Base-by-base conservation (phyloP, 2,113 vertebrate species). In the Chaetodon trifascialis region DNA sequence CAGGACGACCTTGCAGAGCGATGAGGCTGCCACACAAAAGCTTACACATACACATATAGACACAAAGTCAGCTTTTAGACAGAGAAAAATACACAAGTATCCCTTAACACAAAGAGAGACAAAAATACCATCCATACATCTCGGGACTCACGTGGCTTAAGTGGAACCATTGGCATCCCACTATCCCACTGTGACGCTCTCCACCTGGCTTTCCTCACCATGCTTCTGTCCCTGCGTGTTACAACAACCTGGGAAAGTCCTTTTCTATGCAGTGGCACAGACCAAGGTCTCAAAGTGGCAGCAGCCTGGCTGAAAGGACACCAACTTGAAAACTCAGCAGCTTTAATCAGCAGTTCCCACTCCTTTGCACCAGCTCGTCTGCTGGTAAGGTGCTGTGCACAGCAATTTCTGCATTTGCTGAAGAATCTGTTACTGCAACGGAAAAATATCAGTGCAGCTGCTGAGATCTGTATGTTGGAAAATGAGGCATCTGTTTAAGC, bases 141-240 rank as follows among this genome's bases (percentile, higher is more conserved):
- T 64, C 56, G 72, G 49, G 73, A 94, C 91, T 93, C 89, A 93
- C 89, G 62, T 85, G 73, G 21, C 34, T 88, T 91, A 3, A 94
- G 92, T 1, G 74, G 92, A 59, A 94, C 92, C 88, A 95, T 89
- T 36, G 79, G 90, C 71, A 95, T 89, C 63, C 81, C 86, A 54
- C 80, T 86, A 30, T 91, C 88, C 86, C 75, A 91, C 19, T 82
- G 80, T 58, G 85, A 34, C 62, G 73, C 46, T 5, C 58, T 84
- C 76, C 75, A 93, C 86, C 46, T 91, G 49, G 46, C 59, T 88
- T 79, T 94, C 76, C 81, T 94, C 87, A 88, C 86, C 88, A 94
- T 93, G 72, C 52, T 73, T 74, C 52, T 44, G 52, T 72, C 42
- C 10, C 60, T 83, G 82, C 5, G 38, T 62, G 52, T 51, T 21